A percentile compares a stretch with the other conserved stretches of the same genome.
phyloP scores from a whole-genome alignment of 1,140 invertebrate species.

The Ladona fulva region DNA sequence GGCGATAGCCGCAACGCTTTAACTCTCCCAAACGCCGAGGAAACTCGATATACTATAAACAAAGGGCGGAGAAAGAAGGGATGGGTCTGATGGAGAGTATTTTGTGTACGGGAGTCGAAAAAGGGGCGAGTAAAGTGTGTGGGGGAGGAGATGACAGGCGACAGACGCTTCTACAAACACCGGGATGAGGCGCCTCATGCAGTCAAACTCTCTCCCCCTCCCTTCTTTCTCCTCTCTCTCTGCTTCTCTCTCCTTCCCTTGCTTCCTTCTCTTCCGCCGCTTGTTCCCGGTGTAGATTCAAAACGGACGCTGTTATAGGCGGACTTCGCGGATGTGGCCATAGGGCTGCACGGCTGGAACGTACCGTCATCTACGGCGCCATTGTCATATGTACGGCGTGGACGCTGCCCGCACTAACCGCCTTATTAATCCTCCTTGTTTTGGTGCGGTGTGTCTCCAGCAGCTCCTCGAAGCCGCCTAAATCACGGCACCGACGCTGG shows the following conservation, averaged over 20 bases:
- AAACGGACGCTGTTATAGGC: neutral
- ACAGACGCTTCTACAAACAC: neutral
- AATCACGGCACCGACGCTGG: too few species aligned
- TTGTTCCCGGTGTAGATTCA: neutral
- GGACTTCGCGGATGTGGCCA: neutral
- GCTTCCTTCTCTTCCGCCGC: neutral
- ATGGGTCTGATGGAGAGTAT: neutral
- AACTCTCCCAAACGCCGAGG: neutral
- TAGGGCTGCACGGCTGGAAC: neutral
- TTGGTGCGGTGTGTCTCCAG: too few species aligned
- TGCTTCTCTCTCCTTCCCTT: neutral
- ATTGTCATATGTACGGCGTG: too few species aligned
- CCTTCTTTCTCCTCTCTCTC: neutral
- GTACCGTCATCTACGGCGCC: too few species aligned
- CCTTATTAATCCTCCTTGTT: too few species aligned
- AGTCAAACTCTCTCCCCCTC: neutral
- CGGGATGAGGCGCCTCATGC: neutral
- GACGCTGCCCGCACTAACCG: too few species aligned
- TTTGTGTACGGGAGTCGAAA: neutral
- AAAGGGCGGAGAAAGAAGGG: neutral
- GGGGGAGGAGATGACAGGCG: neutral
- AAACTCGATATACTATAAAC: neutral
- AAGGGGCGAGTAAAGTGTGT: neutral
- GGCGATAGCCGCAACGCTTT: neutral
- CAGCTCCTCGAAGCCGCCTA: too few species aligned